Evolutionary conservation across 2,113 vertebrate species (phyloP), one percentile per base, ranked within the genome.

Genomic region (Falco punctatus): DNA sequence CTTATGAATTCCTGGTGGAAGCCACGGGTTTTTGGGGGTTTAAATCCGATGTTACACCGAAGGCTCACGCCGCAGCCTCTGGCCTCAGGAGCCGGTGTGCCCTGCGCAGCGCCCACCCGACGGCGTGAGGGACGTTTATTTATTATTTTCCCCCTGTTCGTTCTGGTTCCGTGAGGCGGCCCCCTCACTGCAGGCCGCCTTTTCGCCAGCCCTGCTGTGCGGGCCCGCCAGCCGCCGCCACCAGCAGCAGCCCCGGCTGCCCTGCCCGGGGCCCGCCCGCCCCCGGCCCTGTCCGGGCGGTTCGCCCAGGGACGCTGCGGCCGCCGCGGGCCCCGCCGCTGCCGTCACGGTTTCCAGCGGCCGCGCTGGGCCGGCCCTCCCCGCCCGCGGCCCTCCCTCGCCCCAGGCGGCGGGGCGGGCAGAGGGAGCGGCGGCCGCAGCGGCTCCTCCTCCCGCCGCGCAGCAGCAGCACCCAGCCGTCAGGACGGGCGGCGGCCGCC

Each of bases 41-140:
- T 57, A 10, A 85, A 30, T 7, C 33, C 8, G 1, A 1, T 3
- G 16, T 21, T 6, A 5, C 0, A 17, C 35, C 6, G 13, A n/a
- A 8, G 2, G 0, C 9, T 13, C 38, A 38, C 38, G 38, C 38
- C 38, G 38, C 38, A 38, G 38, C 38, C 38, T 38, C 38, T 38
- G 38, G 38, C 38, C 38, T 38, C 15, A 0, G 55, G 27, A 5
- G 13, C 5, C 0, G 42, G 4, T 0, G 46, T 0, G 15, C 3
- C 3, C 19, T 1, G 1, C 38, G 38, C 38, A 38, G 38, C 38
- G 33, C 38, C 40, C 48, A 0, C 0, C 7, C 1, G 27, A 14
- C 1, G 38, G 78, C 57, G 0, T 61, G 4, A 8, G 57, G 3
- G 9, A 13, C 64, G 18, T 30, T 15, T 62, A 42, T 42, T 42